A percentile compares a stretch with the other conserved stretches of the same genome.
These are phyloP conservation scores for Coilia nasus DNA, from an alignment of 2,797 vertebrate genomes.

Conservation along the genomic window DNA sequence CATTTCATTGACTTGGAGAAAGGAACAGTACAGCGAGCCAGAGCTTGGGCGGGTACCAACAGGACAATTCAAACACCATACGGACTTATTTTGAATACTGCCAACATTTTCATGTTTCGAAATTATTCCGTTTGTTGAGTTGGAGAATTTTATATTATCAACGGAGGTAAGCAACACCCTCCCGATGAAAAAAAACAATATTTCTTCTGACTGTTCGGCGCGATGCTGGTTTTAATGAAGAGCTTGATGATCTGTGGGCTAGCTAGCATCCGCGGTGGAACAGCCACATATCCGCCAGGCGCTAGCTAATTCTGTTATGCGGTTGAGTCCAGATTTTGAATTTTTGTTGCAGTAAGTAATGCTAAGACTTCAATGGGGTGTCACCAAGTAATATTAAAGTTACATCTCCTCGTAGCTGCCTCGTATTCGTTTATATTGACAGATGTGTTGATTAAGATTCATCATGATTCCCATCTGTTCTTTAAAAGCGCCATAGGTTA, in stretches of 20 bases:
- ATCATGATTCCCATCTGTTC: background rate
- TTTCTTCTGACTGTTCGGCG: background rate
- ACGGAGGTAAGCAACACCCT: background rate
- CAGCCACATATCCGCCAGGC: conserved; percentile 22
- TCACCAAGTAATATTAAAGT: background rate
- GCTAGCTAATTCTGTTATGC: conserved; percentile 23
- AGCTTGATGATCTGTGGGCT: conserved; percentile 18
- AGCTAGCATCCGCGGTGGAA: conserved; percentile 24
- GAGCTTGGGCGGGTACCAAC: conserved; percentile 27
- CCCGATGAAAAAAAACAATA: background rate
- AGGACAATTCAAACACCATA: conserved; percentile 24
- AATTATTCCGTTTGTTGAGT: conserved; percentile 18
- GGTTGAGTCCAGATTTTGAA: conserved; percentile 3
- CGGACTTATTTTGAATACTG: conserved; percentile 24
- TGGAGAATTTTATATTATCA: conserved; percentile 11
- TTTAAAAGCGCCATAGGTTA: conserved; percentile 23
- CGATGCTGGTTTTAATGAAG: conserved; percentile 17
- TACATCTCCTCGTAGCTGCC: background rate
- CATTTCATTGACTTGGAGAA: conserved; percentile 57
- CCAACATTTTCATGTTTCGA: conserved; percentile 28
- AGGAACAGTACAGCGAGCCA: conserved; percentile 41
- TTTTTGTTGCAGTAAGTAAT: background rate
- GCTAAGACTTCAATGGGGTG: background rate
- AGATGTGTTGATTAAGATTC: background rate
- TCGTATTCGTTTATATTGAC: background rate